phyloP scores from a whole-genome alignment of 2,797 vertebrate species.

The Acanthiza pusilla region DNA sequence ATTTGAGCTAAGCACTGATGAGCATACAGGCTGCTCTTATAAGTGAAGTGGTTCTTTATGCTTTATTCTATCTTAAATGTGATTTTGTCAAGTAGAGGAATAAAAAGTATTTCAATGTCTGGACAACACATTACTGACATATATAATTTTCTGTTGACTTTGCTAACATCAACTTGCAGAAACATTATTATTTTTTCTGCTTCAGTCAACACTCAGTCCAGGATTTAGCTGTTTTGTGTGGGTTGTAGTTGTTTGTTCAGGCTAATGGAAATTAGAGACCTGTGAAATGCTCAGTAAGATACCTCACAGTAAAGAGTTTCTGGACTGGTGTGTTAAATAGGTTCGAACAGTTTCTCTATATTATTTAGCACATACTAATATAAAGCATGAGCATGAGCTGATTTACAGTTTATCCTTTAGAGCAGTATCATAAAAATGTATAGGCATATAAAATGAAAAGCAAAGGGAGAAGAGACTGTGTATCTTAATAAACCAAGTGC shows the following conservation, averaged over 20 bases:
- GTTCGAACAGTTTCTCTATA: slow-evolving; percentile 38
- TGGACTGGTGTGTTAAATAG: slow-evolving; percentile 39
- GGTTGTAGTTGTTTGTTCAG: slow-evolving; percentile 48
- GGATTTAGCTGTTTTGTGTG: neutral
- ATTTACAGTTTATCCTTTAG: slow-evolving; percentile 57
- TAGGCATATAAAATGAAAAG: slow-evolving; percentile 47
- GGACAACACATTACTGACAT: slow-evolving; percentile 17
- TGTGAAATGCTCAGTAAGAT: slow-evolving; percentile 30
- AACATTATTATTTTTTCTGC: slow-evolving; percentile 38
- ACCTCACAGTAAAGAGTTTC: slow-evolving; percentile 7
- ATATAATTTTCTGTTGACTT: slow-evolving; percentile 43
- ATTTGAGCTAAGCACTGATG: slow-evolving; percentile 18
- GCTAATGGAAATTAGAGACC: slow-evolving; percentile 34
- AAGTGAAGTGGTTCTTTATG: slow-evolving; percentile 18
- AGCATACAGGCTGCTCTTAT: slow-evolving; percentile 21
- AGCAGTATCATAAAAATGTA: slow-evolving; percentile 46
- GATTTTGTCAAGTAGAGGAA: slow-evolving; percentile 27
- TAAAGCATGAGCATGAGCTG: slow-evolving; percentile 38
- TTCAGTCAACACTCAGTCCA: neutral
- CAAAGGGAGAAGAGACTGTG: neutral
- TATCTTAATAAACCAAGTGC: slow-evolving; percentile 24
- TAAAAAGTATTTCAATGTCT: slow-evolving; percentile 21
- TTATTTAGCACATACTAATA: slow-evolving; percentile 43
- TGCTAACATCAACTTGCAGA: neutral
- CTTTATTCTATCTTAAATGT: slow-evolving; percentile 38